A percentile compares a stretch with the other conserved stretches of the same genome.
Evolutionary conservation across 2,113 vertebrate genomes (phyloP).

Genomic region (Gopherus flavomarginatus): DNA sequence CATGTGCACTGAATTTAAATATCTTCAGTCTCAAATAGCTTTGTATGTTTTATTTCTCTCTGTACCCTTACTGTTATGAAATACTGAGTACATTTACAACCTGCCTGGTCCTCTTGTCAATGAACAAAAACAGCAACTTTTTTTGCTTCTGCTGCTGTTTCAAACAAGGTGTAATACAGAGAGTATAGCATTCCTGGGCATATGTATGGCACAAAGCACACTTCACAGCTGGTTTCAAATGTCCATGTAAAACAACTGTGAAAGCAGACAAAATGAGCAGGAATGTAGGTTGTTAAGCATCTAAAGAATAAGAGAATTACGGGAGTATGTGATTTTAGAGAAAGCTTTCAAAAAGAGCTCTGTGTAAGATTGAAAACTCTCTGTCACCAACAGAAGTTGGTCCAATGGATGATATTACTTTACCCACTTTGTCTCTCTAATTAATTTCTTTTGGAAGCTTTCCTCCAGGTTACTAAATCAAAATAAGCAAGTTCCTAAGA

Average conservation of each 20-base stretch:
- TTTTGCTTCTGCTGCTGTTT: neutral
- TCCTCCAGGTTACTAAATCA: neutral
- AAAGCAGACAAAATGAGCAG: slow-evolving; percentile 8
- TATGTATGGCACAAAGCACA: neutral
- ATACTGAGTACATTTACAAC: neutral
- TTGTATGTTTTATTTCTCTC: slow-evolving; percentile 13
- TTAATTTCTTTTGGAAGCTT: neutral
- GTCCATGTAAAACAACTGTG: neutral
- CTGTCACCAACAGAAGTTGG: neutral
- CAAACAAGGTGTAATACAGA: neutral
- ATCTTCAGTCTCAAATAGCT: neutral
- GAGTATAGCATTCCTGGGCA: neutral
- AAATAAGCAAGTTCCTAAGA: neutral
- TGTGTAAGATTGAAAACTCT: neutral
- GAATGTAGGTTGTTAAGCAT: neutral
- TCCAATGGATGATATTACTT: neutral
- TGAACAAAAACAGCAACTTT: neutral
- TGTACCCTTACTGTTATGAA: neutral
- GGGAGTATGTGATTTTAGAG: neutral
- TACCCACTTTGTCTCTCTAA: neutral
- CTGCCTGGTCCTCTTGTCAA: neutral
- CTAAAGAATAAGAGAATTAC: neutral
- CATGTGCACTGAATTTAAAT: accelerated
- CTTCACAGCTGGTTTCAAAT: slow-evolving; percentile 30
- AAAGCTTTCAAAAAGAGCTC: neutral